Conservation (phyloP, 2,113 vertebrate species). For the Halichoeres trimaculatus region DNA sequence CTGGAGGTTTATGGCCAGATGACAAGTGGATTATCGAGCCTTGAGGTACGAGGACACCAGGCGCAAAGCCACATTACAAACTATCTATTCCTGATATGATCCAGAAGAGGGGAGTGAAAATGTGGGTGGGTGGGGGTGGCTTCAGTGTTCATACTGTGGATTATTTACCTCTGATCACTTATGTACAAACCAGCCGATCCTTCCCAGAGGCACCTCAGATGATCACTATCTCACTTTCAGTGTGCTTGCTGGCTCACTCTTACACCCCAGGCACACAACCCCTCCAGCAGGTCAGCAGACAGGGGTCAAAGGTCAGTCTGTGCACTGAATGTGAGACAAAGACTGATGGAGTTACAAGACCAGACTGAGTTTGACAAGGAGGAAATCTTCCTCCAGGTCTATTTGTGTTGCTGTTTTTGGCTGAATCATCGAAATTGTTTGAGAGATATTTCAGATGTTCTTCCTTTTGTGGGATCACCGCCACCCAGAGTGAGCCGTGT, state of each 20-base stretch:
- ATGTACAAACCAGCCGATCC: slow-evolving; percentile 4
- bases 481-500: slow-evolving; percentile 20
- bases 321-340: slow-evolving; percentile 36
- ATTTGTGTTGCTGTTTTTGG: not conserved
- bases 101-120: not conserved
- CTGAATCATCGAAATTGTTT: not conserved
- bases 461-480: not conserved
- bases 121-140: not conserved
- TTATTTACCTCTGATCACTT: not conserved
- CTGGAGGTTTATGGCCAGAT: slow-evolving; percentile 63
- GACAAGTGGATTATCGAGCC: slow-evolving; percentile 76
- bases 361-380: slow-evolving; percentile 8
- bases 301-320: slow-evolving; percentile 51
- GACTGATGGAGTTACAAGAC: slow-evolving; percentile 32
- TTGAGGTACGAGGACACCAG: slow-evolving; percentile 47
- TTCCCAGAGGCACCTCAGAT: slow-evolving; percentile 28
- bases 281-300: slow-evolving; percentile 43
- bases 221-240: slow-evolving; percentile 45
- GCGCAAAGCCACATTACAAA: not conserved
- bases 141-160: not conserved
- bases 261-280: slow-evolving; percentile 32
- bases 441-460: slow-evolving; percentile 9
- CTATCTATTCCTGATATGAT: not conserved
- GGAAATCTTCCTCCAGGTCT: not conserved
- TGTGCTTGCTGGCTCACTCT: slow-evolving; percentile 22